These are phyloP conservation scores for Andricus curvator DNA, from an alignment of 2,888 invertebrate species.

Conservation along the genomic window DNA sequence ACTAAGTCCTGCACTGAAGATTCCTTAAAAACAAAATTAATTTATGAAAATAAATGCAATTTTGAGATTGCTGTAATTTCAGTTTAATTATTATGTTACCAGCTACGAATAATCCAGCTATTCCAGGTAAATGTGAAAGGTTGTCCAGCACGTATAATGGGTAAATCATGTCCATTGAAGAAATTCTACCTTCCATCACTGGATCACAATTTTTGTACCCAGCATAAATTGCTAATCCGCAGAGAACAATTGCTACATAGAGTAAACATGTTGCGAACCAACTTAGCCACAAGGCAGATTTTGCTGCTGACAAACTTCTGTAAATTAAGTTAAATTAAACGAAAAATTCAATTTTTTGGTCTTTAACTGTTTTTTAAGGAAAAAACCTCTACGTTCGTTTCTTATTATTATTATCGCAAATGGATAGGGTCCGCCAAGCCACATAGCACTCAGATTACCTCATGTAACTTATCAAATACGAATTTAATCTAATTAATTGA, in stretches of 20 bases:
- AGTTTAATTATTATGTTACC: constrained; percentile 79
- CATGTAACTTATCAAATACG: no score
- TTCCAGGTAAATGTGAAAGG: constrained; percentile 86
- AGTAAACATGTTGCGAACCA: constrained; percentile 88
- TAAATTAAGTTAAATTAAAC: no score
- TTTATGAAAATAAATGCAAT: background rate
- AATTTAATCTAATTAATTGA: no score
- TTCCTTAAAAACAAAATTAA: constrained; percentile 78
- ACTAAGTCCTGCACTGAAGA: constrained; percentile 94
- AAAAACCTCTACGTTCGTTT: no score
- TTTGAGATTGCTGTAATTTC: background rate
- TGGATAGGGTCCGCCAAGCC: no score
- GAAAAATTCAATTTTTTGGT: no score
- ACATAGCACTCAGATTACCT: no score
- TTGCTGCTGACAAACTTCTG: constrained; percentile 83
- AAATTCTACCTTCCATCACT: constrained; percentile 82
- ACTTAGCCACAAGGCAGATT: constrained; percentile 87
- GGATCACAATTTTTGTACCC: constrained; percentile 93
- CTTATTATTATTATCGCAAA: no score
- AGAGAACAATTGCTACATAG: constrained; percentile 82
- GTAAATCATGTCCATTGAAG: constrained; percentile 88
- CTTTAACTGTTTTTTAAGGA: no score
- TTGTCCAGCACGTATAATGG: constrained; percentile 88
- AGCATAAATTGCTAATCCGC: constrained; percentile 91
- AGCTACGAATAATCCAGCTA: constrained; percentile 94